These are phyloP conservation scores for Cataglyphis cursor DNA, from an alignment of 2,888 invertebrate species.

Conservation along the genomic window DNA sequence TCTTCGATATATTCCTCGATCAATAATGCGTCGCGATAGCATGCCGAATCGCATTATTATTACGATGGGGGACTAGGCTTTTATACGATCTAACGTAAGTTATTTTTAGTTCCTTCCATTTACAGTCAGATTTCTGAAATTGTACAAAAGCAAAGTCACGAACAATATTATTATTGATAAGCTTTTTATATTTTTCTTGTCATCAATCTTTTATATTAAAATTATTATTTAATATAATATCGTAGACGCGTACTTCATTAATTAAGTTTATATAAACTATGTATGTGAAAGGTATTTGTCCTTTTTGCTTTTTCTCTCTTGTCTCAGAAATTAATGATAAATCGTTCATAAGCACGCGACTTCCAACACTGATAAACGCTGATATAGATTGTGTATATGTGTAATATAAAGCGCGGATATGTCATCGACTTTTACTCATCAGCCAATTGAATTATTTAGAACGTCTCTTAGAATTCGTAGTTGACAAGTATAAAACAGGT, in stretches of 20 bases:
- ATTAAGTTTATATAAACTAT: constrained; percentile 24
- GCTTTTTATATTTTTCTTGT: not conserved
- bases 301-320: constrained; percentile 34
- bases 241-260: constrained; percentile 22
- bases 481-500: not conserved
- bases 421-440: not conserved
- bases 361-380: not conserved
- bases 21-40: not conserved
- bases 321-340: constrained; percentile 43
- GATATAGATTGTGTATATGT: not conserved
- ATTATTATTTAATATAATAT: constrained; percentile 21
- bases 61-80: not conserved
- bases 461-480: not conserved
- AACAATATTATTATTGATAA: constrained; percentile 15
- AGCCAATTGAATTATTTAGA: constrained; percentile 19
- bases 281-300: constrained; percentile 18
- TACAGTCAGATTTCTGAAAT: not conserved
- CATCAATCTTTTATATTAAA: constrained; percentile 23
- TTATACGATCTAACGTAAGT: not conserved
- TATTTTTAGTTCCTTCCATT: not conserved
- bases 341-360: constrained; percentile 69
- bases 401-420: not conserved
- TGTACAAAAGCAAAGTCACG: not conserved
- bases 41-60: constrained; percentile 1
- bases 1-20: constrained; percentile 1